Percentiles rank a stretch among this genome's conserved stretches.
These are phyloP conservation scores for Mormoops blainvillei DNA, from an alignment of 2,113 vertebrate genomes.

Conservation along the genomic window DNA sequence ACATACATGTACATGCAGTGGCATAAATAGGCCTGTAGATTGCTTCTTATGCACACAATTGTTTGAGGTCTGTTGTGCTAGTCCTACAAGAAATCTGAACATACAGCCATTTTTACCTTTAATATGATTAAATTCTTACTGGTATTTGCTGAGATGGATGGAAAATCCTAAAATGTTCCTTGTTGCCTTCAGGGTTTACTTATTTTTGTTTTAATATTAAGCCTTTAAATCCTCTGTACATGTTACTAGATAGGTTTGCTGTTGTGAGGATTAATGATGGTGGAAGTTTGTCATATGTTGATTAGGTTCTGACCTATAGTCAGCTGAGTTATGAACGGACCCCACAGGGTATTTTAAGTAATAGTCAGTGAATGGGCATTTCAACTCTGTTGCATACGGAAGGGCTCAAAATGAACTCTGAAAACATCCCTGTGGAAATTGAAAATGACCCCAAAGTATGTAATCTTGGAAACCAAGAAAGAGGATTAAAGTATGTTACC, in stretches of 20 bases:
- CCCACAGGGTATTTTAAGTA: neutral
- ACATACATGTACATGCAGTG: neutral
- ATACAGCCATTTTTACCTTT: neutral
- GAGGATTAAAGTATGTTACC: neutral
- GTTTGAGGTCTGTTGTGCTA: neutral
- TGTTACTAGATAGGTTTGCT: neutral
- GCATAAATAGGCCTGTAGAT: neutral
- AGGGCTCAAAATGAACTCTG: neutral
- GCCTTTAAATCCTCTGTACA: neutral
- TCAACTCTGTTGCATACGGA: neutral
- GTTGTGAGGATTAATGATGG: neutral
- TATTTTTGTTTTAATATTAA: slow-evolving; percentile 27
- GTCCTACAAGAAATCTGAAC: neutral
- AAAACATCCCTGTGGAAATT: neutral
- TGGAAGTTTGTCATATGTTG: neutral
- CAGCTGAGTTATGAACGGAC: neutral
- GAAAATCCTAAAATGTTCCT: slow-evolving; percentile 9
- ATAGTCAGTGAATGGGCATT: neutral
- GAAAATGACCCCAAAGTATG: neutral
- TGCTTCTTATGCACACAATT: neutral
- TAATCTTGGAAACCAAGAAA: neutral
- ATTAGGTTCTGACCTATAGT: neutral
- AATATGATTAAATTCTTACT: neutral
- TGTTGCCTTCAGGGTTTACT: neutral
- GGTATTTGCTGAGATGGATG: neutral